Evolutionary conservation across 1,140 invertebrate species (phyloP).

Genomic region (Teleopsis dalmanni): DNA sequence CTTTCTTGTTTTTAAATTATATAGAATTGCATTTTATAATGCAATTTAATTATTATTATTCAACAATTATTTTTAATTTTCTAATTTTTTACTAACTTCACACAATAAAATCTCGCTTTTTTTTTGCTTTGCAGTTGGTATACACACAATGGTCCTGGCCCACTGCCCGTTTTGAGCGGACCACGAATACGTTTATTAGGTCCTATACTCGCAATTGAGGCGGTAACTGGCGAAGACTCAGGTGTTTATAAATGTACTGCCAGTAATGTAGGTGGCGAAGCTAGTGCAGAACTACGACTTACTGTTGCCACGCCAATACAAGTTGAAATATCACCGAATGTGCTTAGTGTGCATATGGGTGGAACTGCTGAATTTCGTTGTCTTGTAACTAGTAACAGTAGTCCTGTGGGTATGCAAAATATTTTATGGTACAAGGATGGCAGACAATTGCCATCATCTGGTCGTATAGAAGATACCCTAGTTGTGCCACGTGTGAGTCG

Average conservation of each 20-base stretch:
- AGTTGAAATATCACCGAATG: constrained; percentile 60
- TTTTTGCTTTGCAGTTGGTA: constrained; percentile 54
- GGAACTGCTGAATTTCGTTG: constrained; percentile 70
- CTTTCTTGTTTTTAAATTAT: too few relatives aligned
- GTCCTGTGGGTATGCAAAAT: constrained; percentile 43
- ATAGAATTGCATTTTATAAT: too few relatives aligned
- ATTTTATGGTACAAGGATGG: constrained; percentile 69
- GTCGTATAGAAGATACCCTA: constrained; percentile 56
- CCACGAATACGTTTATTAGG: constrained; percentile 58
- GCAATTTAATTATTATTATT: too few relatives aligned
- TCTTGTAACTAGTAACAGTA: constrained; percentile 47
- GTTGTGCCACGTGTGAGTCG: constrained; percentile 60
- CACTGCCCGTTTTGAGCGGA: constrained; percentile 55
- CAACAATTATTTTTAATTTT: too few relatives aligned
- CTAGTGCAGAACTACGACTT: constrained; percentile 59
- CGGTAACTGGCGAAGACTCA: constrained; percentile 61
- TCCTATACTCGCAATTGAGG: constrained; percentile 63
- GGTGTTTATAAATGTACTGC: constrained; percentile 63
- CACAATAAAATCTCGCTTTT: constrained; percentile 5
- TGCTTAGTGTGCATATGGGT: constrained; percentile 69
- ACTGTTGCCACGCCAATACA: constrained; percentile 60
- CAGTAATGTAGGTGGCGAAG: constrained; percentile 61
- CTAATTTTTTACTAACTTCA: constrained; percentile 8
- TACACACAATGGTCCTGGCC: constrained; percentile 56
- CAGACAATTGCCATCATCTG: constrained; percentile 57